Evolutionary conservation across 2,113 vertebrate genomes (phyloP).

Genomic region (Mustela nigripes): DNA sequence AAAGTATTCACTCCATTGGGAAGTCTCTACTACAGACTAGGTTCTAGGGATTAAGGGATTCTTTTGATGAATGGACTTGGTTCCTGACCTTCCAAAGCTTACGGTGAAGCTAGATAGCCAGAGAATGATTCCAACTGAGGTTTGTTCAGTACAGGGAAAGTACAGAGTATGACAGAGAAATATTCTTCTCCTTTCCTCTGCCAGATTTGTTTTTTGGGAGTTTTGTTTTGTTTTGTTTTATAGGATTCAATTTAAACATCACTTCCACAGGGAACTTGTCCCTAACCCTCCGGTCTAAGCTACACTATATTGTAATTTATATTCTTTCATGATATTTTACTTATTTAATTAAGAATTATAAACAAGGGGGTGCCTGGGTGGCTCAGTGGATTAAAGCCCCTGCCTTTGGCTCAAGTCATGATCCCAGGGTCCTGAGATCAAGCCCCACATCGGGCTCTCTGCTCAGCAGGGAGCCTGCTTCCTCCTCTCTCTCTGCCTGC

Average conservation of each 20-base stretch:
- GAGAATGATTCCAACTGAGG: not conserved
- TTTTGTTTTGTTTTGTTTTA: not conserved
- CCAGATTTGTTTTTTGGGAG: not conserved
- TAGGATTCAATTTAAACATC: constrained; percentile 53
- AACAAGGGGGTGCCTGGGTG: not conserved
- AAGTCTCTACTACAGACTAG: not conserved
- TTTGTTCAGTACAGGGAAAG: not conserved
- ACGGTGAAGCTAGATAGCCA: constrained; percentile 26
- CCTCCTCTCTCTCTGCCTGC: no score
- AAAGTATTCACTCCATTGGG: constrained; percentile 11
- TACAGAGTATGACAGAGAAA: not conserved
- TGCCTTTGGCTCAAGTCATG: not conserved
- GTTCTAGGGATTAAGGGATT: not conserved
- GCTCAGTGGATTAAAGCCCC: not conserved
- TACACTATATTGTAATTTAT: not conserved
- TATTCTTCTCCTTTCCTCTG: not conserved
- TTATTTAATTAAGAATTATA: constrained; percentile 33
- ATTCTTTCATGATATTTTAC: not conserved
- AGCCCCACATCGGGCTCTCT: no score
- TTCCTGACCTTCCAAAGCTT: not conserved
- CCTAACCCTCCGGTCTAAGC: not conserved
- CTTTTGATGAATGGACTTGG: not conserved
- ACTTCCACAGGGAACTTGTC: constrained; percentile 5
- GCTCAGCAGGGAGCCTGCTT: no score
- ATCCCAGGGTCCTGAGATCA: not conserved